Conservation (phyloP, 2,888 invertebrate species). For the Hyalella azteca region DNA sequence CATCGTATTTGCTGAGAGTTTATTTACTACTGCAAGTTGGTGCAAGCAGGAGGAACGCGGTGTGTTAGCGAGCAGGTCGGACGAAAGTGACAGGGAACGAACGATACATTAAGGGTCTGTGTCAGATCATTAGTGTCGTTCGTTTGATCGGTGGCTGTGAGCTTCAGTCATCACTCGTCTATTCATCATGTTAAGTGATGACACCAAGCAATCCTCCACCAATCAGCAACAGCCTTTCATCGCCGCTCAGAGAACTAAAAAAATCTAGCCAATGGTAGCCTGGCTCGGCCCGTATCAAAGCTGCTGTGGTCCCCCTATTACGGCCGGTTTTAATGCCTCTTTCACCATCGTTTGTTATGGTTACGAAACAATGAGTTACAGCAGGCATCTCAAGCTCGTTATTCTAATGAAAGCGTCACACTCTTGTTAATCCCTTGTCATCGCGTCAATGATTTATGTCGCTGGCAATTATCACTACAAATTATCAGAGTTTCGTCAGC, state of each 20-base stretch:
- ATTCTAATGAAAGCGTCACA: background rate
- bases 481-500: too few relatives aligned
- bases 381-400: conserved; percentile 11
- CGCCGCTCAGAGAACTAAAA: conserved; percentile 25
- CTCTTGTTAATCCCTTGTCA: background rate
- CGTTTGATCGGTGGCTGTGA: conserved; percentile 57
- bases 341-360: conserved; percentile 11
- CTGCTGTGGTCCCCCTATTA: background rate
- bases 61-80: too few relatives aligned
- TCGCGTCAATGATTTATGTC: too few relatives aligned
- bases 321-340: background rate
- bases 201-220: conserved; percentile 57
- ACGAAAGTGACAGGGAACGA: background rate
- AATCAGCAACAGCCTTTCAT: conserved; percentile 52
- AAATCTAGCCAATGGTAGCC: conserved; percentile 23
- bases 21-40: too few relatives aligned
- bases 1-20: too few relatives aligned
- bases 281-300: conserved; percentile 21
- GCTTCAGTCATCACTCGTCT: conserved; percentile 58
- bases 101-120: conserved; percentile 34
- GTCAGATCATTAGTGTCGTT: conserved; percentile 59
- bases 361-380: conserved; percentile 30
- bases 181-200: conserved; percentile 59
- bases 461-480: too few relatives aligned
- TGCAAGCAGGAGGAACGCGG: too few relatives aligned